Evolutionary conservation across 1,140 invertebrate species (phyloP).

Genomic region (Parapsyche elsis): DNA sequence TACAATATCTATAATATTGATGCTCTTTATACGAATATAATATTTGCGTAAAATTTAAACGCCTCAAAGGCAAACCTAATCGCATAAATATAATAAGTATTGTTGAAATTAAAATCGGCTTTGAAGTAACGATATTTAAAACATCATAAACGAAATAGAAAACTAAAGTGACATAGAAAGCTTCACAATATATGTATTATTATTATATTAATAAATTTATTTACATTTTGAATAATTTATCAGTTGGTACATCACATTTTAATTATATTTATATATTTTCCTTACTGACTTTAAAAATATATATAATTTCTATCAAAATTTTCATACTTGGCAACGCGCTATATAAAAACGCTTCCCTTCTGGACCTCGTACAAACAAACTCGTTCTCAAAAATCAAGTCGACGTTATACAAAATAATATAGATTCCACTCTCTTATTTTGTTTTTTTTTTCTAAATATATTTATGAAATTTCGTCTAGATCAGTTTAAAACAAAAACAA

Average conservation of each 20-base stretch:
- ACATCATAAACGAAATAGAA: too few relatives aligned
- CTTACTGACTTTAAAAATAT: slow-evolving; percentile 15
- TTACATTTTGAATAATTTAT: slow-evolving; percentile 50
- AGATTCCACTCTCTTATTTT: not conserved
- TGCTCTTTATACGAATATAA: too few relatives aligned
- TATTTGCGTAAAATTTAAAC: not conserved
- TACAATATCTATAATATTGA: too few relatives aligned
- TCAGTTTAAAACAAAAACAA: too few relatives aligned
- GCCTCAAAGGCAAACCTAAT: slow-evolving; percentile 5
- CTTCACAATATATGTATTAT: slow-evolving; percentile 42
- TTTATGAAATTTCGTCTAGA: too few relatives aligned
- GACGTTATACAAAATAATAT: not conserved
- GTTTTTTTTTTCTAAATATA: not conserved
- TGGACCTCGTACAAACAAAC: slow-evolving; percentile 13
- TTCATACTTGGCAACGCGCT: slow-evolving; percentile 25
- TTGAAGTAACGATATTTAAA: not conserved
- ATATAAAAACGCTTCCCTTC: slow-evolving; percentile 17
- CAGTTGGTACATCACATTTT: slow-evolving; percentile 56
- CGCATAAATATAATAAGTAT: not conserved
- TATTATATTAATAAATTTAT: slow-evolving; percentile 28
- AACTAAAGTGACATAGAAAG: slow-evolving; percentile 44
- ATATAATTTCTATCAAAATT: slow-evolving; percentile 31
- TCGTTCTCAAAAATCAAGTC: not conserved
- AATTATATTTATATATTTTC: slow-evolving; percentile 8
- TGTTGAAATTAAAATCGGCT: not conserved